phyloP scores from a whole-genome alignment of 1,140 invertebrate genomes.

The Platyscapa corneri region DNA sequence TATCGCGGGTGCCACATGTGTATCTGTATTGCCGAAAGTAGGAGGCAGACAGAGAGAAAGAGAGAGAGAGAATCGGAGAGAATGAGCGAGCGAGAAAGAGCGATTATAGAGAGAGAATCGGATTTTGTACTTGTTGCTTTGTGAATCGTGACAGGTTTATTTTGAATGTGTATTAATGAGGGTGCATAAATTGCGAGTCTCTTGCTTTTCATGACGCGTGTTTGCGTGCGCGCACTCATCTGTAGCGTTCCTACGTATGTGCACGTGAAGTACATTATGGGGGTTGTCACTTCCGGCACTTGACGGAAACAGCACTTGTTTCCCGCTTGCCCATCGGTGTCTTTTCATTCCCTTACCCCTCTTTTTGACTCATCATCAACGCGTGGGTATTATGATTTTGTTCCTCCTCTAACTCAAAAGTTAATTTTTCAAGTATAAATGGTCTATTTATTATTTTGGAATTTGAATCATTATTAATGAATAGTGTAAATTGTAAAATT shows the following conservation, averaged over 20 bases:
- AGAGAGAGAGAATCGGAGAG: conserved; percentile 7
- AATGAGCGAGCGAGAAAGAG: not conserved
- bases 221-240: conserved; percentile 16
- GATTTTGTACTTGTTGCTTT: conserved; percentile 64
- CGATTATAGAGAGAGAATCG: conserved; percentile 43
- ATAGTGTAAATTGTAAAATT: not conserved
- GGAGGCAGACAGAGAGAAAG: not conserved
- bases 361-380: conserved; percentile 41
- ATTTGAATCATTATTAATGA: conserved; percentile 1
- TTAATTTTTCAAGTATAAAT: conserved; percentile 18
- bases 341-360: conserved; percentile 18
- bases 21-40: not conserved
- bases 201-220: conserved; percentile 43
- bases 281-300: conserved; percentile 65
- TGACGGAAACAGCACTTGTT: conserved; percentile 66
- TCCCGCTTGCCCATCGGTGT: conserved; percentile 33
- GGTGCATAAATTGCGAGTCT: conserved; percentile 67
- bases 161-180: conserved; percentile 62
- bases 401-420: not conserved
- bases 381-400: conserved; percentile 19
- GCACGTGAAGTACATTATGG: conserved; percentile 52
- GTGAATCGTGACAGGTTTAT: conserved; percentile 63
- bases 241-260: conserved; percentile 35
- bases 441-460: not conserved
- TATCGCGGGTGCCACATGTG: not conserved